Base-by-base conservation (phyloP, 1,140 invertebrate genomes). In the Pseudomyrmex flavicornis region DNA sequence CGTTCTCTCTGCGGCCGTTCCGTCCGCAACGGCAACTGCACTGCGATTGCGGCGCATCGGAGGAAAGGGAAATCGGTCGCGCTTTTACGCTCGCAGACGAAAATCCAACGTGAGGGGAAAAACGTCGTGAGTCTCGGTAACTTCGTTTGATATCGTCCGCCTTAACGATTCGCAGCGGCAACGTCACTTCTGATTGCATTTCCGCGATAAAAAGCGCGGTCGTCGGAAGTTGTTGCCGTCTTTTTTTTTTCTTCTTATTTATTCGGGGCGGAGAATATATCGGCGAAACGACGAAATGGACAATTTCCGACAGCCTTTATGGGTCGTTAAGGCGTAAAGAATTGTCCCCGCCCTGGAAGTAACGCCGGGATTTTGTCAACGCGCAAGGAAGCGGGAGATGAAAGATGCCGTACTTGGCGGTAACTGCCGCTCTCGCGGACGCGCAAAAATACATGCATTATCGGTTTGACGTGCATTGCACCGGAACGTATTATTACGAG, bases 231-330 rank as follows among this genome's bases (percentile, higher is more conserved):
- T 13, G 13, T 4, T 1, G 48, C 26, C n/a, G 44, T 58, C 1
- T 17, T 12, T 56, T 56, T 46, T 12, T 13, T 8, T 1, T n/a
- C 1, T 4, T 48, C 4, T 74, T 59, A 4, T 26, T 52, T 66
- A 56, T 20, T 46, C 46, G 20, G 17, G 13, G 9, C 15, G 22
- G 1, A 20, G 22, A 3, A 80, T 80, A 61, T 69, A 17, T 70
- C 54, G 66, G 44, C 44, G 65, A 79, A 70, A 56, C 62, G 62
- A 77, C n/a, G 35, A 46, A 77, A 80, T 80, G 54, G 76, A 80
- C 66, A 80, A 80, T 80, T 80, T 80, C 76, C 76, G 66, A 12
- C 76, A 50, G 54, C 15, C 54, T 80, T 80, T 80, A 80, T 80
- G 76, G 76, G 44, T 58, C 66, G 66, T 80, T 79, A 80, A 80